A percentile compares a stretch with the other conserved stretches of the same genome.
Conservation (phyloP, 2,888 invertebrate species). For the Zaprionus lineosus region DNA sequence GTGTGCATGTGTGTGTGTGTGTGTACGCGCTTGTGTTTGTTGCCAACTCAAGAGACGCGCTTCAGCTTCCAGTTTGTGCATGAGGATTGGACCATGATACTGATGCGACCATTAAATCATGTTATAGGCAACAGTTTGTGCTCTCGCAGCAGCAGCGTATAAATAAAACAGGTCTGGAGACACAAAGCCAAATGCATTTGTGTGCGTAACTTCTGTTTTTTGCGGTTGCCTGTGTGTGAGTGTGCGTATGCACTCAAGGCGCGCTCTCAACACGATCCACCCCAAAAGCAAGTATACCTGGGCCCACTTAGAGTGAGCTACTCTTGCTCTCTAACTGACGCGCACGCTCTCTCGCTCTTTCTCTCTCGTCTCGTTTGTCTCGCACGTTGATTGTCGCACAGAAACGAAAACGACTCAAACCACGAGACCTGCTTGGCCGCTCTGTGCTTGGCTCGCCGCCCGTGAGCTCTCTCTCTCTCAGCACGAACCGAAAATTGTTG, state of each 20-base stretch:
- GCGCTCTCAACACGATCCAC: conserved; percentile 58
- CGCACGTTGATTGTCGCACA: not conserved
- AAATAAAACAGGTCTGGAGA: conserved; percentile 48
- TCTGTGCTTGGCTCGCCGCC: not conserved
- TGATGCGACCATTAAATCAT: conserved; percentile 48
- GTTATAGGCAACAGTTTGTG: conserved; percentile 40
- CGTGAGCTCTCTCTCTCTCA: conserved; percentile 23
- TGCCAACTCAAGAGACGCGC: conserved; percentile 46
- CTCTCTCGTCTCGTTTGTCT: conserved; percentile 8
- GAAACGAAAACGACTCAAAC: conserved; percentile 31
- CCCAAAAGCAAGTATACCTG: conserved; percentile 46
- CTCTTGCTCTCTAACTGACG: conserved; percentile 4
- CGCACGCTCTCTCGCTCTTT: not conserved
- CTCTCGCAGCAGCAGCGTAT: conserved; percentile 33
- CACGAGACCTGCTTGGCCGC: conserved; percentile 13
- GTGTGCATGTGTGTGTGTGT: conserved; percentile 5
- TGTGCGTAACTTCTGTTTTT: conserved; percentile 3
- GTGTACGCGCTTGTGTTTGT: conserved; percentile 21
- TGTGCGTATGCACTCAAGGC: conserved; percentile 37
- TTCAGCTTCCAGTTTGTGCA: conserved; percentile 32
- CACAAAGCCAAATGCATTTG: conserved; percentile 30
- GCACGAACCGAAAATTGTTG: conserved; percentile 29
- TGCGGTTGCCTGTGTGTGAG: conserved; percentile 1
- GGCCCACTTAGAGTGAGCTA: conserved; percentile 1
- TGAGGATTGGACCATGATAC: conserved; percentile 18